These are phyloP conservation scores for Alethe castanea DNA, from an alignment of 2,113 vertebrate genomes.

Conservation along the genomic window DNA sequence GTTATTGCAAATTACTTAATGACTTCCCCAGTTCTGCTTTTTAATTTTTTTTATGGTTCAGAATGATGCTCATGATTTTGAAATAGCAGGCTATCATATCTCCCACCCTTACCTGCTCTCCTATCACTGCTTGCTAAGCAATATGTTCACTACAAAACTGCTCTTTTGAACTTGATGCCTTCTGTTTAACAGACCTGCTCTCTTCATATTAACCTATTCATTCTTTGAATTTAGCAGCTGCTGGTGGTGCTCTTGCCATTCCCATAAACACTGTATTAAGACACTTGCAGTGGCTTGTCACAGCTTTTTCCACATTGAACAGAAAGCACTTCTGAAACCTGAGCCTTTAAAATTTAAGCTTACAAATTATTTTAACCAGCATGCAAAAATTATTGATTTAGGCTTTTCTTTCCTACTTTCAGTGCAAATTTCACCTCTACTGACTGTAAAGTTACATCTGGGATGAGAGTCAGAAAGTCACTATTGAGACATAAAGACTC, in stretches of 20 bases:
- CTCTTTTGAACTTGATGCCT: not conserved
- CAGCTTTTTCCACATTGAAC: not conserved
- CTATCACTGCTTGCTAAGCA: not conserved
- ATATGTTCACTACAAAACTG: not conserved
- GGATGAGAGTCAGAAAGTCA: not conserved
- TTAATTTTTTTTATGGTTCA: not conserved
- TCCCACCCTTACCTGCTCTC: not conserved
- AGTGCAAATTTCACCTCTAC: constrained; percentile 8
- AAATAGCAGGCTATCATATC: not conserved
- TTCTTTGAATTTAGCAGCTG: not conserved
- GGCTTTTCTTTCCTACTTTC: not conserved
- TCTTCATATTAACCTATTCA: not conserved
- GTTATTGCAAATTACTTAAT: not conserved
- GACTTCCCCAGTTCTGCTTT: not conserved
- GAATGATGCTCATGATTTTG: not conserved
- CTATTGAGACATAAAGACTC: not conserved
- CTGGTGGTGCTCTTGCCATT: not conserved
- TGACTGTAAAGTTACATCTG: not conserved
- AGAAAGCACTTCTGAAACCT: not conserved
- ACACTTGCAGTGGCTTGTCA: not conserved
- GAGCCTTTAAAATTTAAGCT: not conserved
- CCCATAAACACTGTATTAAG: not conserved
- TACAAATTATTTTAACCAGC: constrained; percentile 10
- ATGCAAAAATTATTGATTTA: not conserved
- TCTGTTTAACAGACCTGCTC: not conserved